A percentile compares a stretch with the other conserved stretches of the same genome.
These are phyloP conservation scores for Tapera naevia DNA, from an alignment of 2,797 vertebrate genomes.

Conservation along the genomic window DNA sequence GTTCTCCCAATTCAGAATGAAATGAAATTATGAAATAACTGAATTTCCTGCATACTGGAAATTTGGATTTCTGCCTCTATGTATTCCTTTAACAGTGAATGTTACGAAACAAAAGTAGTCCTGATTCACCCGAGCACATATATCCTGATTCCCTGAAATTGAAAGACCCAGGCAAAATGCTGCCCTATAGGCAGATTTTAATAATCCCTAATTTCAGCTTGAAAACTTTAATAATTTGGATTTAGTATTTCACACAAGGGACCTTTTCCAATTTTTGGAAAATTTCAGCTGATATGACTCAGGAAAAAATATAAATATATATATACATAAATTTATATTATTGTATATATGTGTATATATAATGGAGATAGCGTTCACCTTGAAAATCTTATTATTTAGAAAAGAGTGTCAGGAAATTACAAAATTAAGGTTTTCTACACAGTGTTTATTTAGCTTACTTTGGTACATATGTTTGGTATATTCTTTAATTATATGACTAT, in stretches of 20 bases:
- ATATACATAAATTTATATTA: neutral
- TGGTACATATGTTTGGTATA: neutral
- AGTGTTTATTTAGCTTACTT: constrained; percentile 22
- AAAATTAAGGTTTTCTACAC: neutral
- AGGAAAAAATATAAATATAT: neutral
- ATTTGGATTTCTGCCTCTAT: neutral
- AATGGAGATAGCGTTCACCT: neutral
- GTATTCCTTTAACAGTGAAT: neutral
- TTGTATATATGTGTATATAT: neutral
- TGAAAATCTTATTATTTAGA: constrained; percentile 4
- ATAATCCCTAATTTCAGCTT: neutral
- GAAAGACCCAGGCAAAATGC: neutral
- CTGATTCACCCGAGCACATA: neutral
- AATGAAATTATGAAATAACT: constrained; percentile 12
- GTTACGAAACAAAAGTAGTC: neutral
- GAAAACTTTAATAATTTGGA: neutral
- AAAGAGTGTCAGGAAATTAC: neutral
- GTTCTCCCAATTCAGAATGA: neutral
- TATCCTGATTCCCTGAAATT: neutral
- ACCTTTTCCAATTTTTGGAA: neutral
- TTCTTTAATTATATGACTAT: neutral
- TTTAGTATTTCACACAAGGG: neutral
- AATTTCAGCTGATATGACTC: neutral
- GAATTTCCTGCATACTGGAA: neutral
- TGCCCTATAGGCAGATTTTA: neutral